Conservation (phyloP, 2,888 invertebrate genomes). For the Ganaspis brasiliensis region DNA sequence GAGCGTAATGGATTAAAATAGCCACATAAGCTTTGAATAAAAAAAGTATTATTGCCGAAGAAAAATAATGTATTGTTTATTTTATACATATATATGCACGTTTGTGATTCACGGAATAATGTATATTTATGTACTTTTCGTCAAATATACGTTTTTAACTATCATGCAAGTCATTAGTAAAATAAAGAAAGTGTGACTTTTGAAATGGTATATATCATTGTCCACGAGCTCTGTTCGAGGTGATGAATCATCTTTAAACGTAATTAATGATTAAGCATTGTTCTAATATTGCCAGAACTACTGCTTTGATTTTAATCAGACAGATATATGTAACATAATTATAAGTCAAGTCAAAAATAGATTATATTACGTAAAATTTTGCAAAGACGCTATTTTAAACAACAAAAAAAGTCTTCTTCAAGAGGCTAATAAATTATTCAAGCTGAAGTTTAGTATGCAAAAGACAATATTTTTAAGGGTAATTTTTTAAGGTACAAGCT, state of each 20-base stretch:
- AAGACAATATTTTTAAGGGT: too few species aligned
- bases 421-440: too few species aligned
- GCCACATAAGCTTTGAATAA: too few species aligned
- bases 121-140: too few species aligned
- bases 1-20: too few species aligned
- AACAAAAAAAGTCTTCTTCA: neutral
- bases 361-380: neutral
- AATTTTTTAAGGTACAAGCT: too few species aligned
- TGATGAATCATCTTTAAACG: neutral
- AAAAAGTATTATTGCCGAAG: too few species aligned
- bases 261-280: neutral
- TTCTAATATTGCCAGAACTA: neutral
- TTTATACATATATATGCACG: too few species aligned
- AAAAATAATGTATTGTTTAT: too few species aligned
- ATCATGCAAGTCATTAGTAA: neutral
- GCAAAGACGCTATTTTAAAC: neutral
- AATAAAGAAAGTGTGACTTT: neutral
- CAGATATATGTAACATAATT: neutral
- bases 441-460: too few species aligned
- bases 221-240: neutral
- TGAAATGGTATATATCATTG: too few species aligned
- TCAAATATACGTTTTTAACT: neutral
- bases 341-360: neutral
- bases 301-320: neutral
- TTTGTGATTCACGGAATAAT: too few species aligned